Evolutionary conservation across 2,888 invertebrate genomes (phyloP).

Genomic region (Calliphora vomitoria): DNA sequence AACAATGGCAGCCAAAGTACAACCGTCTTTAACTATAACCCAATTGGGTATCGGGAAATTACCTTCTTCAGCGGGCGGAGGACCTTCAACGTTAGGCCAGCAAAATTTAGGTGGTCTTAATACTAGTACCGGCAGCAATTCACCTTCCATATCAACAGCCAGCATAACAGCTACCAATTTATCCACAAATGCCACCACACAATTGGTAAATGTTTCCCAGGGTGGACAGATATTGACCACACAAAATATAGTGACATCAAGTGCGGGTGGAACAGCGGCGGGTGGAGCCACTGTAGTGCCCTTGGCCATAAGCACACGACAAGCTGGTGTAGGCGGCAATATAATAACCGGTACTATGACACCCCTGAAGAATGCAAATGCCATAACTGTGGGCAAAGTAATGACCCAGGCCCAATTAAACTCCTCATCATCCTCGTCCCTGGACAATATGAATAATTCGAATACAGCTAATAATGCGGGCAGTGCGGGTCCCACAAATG

Average conservation of each 20-base stretch:
- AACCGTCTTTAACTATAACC: slow-evolving; percentile 84
- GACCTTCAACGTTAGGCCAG: slow-evolving; percentile 73
- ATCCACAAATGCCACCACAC: slow-evolving; percentile 75
- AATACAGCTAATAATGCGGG: slow-evolving; percentile 54
- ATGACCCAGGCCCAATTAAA: slow-evolving; percentile 79
- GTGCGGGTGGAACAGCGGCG: slow-evolving; percentile 74
- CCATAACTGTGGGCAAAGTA: slow-evolving; percentile 83
- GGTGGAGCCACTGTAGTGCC: slow-evolving; percentile 83
- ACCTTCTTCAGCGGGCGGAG: slow-evolving; percentile 74
- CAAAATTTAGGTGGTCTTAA: slow-evolving; percentile 75
- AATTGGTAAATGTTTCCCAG: slow-evolving; percentile 80
- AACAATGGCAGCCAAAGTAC: slow-evolving; percentile 83
- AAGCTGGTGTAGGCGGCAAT: slow-evolving; percentile 77
- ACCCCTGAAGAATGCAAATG: slow-evolving; percentile 81
- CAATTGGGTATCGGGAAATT: slow-evolving; percentile 83
- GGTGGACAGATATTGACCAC: slow-evolving; percentile 77
- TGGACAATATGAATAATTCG: slow-evolving; percentile 46
- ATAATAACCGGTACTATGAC: slow-evolving; percentile 83
- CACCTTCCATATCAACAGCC: slow-evolving; percentile 70
- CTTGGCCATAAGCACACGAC: slow-evolving; percentile 81
- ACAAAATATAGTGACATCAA: slow-evolving; percentile 77
- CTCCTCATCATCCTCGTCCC: slow-evolving; percentile 54
- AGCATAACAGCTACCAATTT: slow-evolving; percentile 77
- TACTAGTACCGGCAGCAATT: slow-evolving; percentile 61
- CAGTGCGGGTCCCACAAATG: slow-evolving; percentile 76